Evolutionary conservation across 1,140 invertebrate genomes (phyloP).

Genomic region (Nasonia vitripennis): DNA sequence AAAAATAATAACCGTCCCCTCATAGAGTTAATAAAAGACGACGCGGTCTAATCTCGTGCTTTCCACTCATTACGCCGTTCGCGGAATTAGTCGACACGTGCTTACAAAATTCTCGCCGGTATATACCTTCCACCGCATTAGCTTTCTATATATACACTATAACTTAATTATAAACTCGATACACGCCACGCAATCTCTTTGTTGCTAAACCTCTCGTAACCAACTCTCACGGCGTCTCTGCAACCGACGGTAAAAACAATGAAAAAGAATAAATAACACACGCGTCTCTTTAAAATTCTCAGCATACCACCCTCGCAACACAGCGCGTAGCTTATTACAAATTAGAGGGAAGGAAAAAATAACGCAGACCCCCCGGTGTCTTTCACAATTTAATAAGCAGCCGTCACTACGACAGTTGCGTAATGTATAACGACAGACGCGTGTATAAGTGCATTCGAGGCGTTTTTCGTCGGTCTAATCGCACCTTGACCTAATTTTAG

Average conservation of each 20-base stretch:
- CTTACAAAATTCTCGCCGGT: background rate
- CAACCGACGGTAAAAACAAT: too few species aligned
- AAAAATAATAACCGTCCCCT: too few species aligned
- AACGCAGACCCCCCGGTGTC: too few species aligned
- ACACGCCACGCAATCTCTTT: background rate
- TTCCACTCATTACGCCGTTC: background rate
- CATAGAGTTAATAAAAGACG: background rate
- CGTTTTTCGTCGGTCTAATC: background rate
- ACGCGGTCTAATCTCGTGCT: background rate
- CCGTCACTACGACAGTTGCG: too few species aligned
- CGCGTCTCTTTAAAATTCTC: too few species aligned
- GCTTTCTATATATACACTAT: background rate
- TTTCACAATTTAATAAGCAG: background rate
- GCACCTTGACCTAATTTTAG: conserved; percentile 12
- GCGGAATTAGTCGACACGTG: background rate
- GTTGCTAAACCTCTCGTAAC: background rate
- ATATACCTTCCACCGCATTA: background rate
- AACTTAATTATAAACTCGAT: background rate
- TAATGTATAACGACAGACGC: background rate
- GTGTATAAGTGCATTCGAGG: background rate
- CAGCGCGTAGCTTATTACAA: too few species aligned
- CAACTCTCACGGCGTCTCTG: too few species aligned
- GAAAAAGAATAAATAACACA: too few species aligned
- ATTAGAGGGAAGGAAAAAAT: too few species aligned
- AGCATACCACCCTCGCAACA: too few species aligned